Conservation (phyloP, 2,113 vertebrate species). For the Canis aureus region DNA sequence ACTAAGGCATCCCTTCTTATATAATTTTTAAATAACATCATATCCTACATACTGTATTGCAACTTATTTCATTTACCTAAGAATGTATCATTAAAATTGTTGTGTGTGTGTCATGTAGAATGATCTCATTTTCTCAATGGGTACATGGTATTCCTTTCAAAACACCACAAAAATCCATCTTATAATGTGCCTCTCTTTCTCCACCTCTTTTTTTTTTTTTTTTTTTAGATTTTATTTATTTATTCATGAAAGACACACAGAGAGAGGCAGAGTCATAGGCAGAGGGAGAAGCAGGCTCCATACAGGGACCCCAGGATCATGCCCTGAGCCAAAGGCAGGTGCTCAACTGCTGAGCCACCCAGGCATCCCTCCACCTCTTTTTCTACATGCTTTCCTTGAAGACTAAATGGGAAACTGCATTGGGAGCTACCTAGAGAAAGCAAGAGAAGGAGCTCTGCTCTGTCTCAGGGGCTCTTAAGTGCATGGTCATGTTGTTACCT, state of each 20-base stretch:
- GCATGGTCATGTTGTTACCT: background rate
- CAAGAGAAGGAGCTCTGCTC: background rate
- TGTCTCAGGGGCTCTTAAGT: background rate
- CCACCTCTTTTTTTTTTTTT: background rate
- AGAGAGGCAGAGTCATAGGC: too few relatives aligned
- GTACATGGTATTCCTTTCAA: background rate
- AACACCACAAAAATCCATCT: background rate
- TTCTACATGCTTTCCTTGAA: background rate
- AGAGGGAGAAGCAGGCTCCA: too few relatives aligned
- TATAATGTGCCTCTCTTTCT: background rate
- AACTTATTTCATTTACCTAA: constrained; percentile 14
- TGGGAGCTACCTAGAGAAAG: background rate
- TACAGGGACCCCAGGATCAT: too few relatives aligned
- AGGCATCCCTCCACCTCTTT: background rate
- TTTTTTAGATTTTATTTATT: too few relatives aligned
- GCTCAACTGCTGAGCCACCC: too few relatives aligned
- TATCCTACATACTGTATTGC: background rate
- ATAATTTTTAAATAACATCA: background rate
- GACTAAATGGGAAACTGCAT: background rate
- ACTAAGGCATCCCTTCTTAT: background rate
- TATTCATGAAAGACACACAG: too few relatives aligned
- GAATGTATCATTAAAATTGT: background rate
- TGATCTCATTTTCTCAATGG: background rate
- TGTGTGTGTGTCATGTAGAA: background rate
- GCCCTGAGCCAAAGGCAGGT: too few relatives aligned